A percentile compares a stretch with the other conserved stretches of the same genome.
Evolutionary conservation across 2,797 vertebrate genomes (phyloP).

Genomic region (Gila robusta): DNA sequence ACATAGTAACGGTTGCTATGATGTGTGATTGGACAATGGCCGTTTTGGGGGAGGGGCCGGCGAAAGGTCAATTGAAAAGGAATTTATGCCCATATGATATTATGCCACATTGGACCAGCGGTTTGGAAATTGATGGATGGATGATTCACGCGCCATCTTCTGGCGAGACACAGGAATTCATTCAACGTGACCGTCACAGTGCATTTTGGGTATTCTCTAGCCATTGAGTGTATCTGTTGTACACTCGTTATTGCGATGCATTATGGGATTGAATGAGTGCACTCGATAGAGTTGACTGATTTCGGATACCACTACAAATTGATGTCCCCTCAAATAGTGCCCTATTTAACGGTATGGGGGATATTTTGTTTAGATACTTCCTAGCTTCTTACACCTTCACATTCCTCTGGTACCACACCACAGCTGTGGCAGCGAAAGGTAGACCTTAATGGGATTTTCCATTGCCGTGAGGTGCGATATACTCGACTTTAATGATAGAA

Average conservation of each 20-base stretch:
- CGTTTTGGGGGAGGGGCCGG: no score
- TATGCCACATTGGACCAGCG: not conserved
- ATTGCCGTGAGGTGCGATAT: slow-evolving; percentile 67
- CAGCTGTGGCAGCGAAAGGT: slow-evolving; percentile 59
- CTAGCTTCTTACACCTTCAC: slow-evolving; percentile 39
- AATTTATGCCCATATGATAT: not conserved
- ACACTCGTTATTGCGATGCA: not conserved
- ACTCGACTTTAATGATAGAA: slow-evolving; percentile 66
- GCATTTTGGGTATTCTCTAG: not conserved
- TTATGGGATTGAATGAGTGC: not conserved
- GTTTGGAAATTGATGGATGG: not conserved
- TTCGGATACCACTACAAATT: not conserved
- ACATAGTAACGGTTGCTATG: no score
- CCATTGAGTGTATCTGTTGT: no score
- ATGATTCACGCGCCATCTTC: not conserved
- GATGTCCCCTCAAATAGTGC: not conserved
- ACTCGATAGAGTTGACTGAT: not conserved
- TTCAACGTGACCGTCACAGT: not conserved
- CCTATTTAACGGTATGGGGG: not conserved
- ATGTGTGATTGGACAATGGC: no score
- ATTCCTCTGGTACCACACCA: slow-evolving; percentile 47
- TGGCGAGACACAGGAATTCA: not conserved
- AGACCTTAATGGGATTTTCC: slow-evolving; percentile 70
- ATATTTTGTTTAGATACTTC: not conserved
- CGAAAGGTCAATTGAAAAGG: not conserved